Evolutionary conservation across 2,113 vertebrate species (phyloP), one percentile per base, ranked within the genome.

Genomic region (Calidris pygmaea): DNA sequence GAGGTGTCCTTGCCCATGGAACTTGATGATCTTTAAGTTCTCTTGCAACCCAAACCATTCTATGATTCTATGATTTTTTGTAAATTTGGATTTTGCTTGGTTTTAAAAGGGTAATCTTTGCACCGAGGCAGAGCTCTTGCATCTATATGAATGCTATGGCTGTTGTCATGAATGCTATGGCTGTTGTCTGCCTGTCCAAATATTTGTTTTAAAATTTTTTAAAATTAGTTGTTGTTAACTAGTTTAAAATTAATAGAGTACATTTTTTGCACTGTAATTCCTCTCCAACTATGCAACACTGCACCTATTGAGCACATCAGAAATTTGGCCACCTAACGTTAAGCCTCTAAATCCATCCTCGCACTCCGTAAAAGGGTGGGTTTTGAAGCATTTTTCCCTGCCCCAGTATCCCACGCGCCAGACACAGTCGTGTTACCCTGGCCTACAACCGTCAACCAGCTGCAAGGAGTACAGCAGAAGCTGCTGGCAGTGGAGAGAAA

Each of bases 401-500:
- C 34, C 9, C 20, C 39, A 43, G 50, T 12, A 22, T 66, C 62
- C 77, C 78, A 59, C 10, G 20, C 0, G 1, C 55, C 58, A 56
- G 56, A 48, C 12, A 48, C 12, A 13, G 53, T 37, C 0, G 0
- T 8, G 16, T n/a, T 39, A 62, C 29, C 12, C 34, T 52, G 74
- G 34, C 37, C 47, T 71, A 23, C 10, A 45, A 35, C 39, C 58
- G 27, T 26, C 60, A 30, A 3, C 43, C 27, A 43, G 50, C 32
- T 39, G 14, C n/a, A 23, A 16, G 0, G 3, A 68, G 27, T 30
- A 32, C 14, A n/a, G 43, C 17, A 48, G 55, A 48, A 75, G 67
- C 30, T 53, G 60, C n/a, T 37, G 60, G 55, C 1, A 1, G 58
- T 59, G 68, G 50, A 60, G 45, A n/a, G 56, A 35, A 59, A 41